These are phyloP conservation scores for Sarcophaga bullata DNA, from an alignment of 1,140 invertebrate genomes.

Conservation along the genomic window DNA sequence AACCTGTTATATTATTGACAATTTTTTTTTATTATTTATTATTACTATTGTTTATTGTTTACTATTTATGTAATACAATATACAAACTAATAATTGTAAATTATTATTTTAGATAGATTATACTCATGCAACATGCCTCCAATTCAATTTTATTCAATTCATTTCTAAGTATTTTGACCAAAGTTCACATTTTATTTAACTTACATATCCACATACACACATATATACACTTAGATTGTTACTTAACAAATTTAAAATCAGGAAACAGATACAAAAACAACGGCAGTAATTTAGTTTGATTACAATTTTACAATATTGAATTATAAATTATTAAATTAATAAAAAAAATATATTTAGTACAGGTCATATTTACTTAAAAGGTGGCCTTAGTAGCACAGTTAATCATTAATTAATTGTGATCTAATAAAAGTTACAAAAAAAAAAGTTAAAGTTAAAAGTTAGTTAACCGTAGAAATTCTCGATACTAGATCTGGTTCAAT, in stretches of 20 bases:
- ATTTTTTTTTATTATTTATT: not conserved
- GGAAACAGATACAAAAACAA: too few relatives aligned
- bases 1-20: not conserved
- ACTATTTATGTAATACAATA: conserved; percentile 6
- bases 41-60: not conserved
- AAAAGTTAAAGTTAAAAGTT: too few relatives aligned
- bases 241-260: not conserved
- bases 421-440: too few relatives aligned
- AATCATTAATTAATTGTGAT: too few relatives aligned
- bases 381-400: too few relatives aligned
- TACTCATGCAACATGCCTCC: not conserved
- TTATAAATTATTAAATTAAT: too few relatives aligned
- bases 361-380: too few relatives aligned
- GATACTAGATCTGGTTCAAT: too few relatives aligned
- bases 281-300: too few relatives aligned
- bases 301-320: too few relatives aligned
- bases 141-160: not conserved
- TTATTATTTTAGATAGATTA: not conserved
- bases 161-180: not conserved
- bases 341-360: too few relatives aligned
- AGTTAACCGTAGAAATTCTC: too few relatives aligned
- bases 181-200: not conserved
- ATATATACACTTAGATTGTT: not conserved
- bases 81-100: not conserved
- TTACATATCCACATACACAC: not conserved